Percentiles rank a stretch among this genome's conserved stretches.
phyloP scores from a whole-genome alignment of 2,888 invertebrate genomes.

The Griposia aprilina region DNA sequence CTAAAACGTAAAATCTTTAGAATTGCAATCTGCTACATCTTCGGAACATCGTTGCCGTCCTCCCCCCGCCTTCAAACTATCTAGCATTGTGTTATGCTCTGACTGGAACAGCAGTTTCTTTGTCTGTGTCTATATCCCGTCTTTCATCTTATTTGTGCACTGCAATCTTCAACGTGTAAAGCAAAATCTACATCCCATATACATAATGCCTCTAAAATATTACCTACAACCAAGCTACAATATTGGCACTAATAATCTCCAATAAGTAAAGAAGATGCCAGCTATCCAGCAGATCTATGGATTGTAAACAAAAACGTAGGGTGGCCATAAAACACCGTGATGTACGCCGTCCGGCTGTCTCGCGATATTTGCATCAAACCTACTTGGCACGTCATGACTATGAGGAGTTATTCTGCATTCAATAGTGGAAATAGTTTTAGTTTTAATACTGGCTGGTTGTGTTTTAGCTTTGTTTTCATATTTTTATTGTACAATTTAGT shows the following conservation, averaged over 20 bases:
- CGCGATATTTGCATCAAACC: slow-evolving; percentile 56
- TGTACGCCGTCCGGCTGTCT: slow-evolving; percentile 64
- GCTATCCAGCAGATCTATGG: slow-evolving; percentile 29
- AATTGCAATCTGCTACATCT: neutral
- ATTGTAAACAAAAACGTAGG: slow-evolving; percentile 48
- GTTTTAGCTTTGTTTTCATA: neutral
- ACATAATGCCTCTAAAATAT: neutral
- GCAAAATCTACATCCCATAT: neutral
- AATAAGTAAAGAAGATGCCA: slow-evolving; percentile 36
- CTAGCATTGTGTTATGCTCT: neutral
- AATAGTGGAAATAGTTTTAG: slow-evolving; percentile 20
- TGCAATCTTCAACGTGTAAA: neutral
- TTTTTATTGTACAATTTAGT: too few species aligned
- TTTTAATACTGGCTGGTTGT: neutral
- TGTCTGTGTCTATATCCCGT: too few species aligned
- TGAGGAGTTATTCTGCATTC: slow-evolving; percentile 35
- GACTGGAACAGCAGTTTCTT: neutral
- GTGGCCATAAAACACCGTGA: slow-evolving; percentile 67
- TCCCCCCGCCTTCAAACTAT: neutral
- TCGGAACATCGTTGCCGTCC: too few species aligned
- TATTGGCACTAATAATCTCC: slow-evolving; percentile 18
- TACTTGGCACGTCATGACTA: slow-evolving; percentile 39
- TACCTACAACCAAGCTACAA: neutral
- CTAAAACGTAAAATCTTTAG: neutral
- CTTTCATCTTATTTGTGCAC: neutral